Percentiles rank a stretch among this genome's conserved stretches.
These are phyloP conservation scores for Sebastes elongatus DNA, from an alignment of 2,797 vertebrate species.

Conservation along the genomic window DNA sequence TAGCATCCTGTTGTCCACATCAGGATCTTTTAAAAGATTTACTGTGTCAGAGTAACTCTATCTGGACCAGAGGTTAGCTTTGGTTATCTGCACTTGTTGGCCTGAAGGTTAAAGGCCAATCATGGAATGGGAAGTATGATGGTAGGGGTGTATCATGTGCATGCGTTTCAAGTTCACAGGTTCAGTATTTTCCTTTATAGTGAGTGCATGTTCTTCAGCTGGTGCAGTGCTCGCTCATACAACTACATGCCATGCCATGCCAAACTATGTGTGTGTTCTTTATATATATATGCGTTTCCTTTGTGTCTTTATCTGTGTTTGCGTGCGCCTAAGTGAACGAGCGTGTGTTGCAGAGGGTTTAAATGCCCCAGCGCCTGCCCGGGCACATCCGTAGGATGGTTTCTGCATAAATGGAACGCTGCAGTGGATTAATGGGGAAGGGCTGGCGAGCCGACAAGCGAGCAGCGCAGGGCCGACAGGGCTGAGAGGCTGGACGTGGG, in stretches of 20 bases:
- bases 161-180: constrained; percentile 41
- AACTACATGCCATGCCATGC: constrained; percentile 29
- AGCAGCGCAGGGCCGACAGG: constrained; percentile 63
- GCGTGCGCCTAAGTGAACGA: constrained; percentile 47
- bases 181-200: constrained; percentile 56
- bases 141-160: neutral
- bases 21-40: constrained; percentile 19
- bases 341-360: constrained; percentile 58
- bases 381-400: constrained; percentile 77
- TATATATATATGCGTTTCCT: constrained; percentile 36
- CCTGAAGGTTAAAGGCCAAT: constrained; percentile 48
- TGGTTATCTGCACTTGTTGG: constrained; percentile 30
- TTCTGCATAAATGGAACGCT: constrained; percentile 77
- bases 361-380: constrained; percentile 69
- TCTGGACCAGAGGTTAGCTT: constrained; percentile 11
- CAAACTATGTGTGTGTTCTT: constrained; percentile 43
- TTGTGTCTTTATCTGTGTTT: constrained; percentile 57
- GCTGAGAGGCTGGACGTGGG: constrained; percentile 76
- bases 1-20: neutral
- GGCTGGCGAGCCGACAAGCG: constrained; percentile 72
- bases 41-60: constrained; percentile 25
- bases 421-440: constrained; percentile 80
- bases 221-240: constrained; percentile 24
- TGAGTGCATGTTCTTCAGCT: constrained; percentile 26
- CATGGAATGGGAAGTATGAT: constrained; percentile 37